These are phyloP conservation scores for Brachyrhaphis roseni DNA, from an alignment of 2,797 vertebrate genomes.

Conservation along the genomic window DNA sequence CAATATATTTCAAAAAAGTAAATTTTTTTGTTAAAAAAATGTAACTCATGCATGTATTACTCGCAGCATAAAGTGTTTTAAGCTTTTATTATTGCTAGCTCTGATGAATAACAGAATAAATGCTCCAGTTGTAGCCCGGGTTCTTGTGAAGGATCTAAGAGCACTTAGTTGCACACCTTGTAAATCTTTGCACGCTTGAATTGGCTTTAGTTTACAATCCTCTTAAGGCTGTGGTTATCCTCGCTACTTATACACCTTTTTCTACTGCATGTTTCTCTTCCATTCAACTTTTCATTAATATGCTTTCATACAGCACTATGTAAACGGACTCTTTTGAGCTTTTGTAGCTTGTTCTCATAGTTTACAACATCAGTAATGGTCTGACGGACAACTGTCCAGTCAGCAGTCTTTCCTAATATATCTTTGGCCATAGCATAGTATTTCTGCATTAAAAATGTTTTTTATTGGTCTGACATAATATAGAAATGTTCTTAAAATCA, in stretches of 20 bases:
- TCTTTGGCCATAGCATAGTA: not conserved
- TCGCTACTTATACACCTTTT: not conserved
- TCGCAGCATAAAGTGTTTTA: not conserved
- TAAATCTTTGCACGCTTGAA: not conserved
- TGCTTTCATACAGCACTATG: not conserved
- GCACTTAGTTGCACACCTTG: not conserved
- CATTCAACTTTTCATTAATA: not conserved
- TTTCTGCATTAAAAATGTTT: not conserved
- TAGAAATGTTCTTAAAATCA: not conserved
- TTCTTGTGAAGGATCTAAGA: not conserved
- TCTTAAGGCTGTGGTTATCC: not conserved
- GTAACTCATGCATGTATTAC: not conserved
- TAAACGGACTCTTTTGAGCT: not conserved
- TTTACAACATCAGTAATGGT: not conserved
- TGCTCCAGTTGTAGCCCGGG: not conserved
- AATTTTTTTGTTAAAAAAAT: not conserved
- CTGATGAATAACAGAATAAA: not conserved
- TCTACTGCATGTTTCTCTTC: not conserved
- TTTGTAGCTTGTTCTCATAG: not conserved
- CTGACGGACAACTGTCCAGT: not conserved
- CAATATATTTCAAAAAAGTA: not conserved
- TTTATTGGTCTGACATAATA: not conserved
- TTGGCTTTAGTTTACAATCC: slow-evolving; percentile 4
- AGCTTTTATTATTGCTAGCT: not conserved
- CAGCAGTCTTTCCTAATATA: not conserved